Conservation (phyloP, 2,113 vertebrate genomes). For the Chrysochloris asiatica region DNA sequence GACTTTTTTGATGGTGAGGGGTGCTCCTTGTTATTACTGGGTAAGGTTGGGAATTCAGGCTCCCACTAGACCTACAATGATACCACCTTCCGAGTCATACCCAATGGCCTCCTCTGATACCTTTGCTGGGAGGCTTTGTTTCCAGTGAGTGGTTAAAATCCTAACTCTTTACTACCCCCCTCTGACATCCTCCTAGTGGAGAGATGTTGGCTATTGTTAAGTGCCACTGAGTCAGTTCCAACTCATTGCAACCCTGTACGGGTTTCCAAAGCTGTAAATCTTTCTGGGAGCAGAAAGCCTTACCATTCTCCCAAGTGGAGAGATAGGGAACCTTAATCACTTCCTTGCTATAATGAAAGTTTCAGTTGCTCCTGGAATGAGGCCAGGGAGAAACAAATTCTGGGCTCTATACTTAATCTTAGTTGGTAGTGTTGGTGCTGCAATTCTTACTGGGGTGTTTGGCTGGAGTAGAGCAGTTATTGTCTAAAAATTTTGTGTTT, state of each 20-base stretch:
- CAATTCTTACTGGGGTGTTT: not conserved
- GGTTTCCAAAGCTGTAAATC: too few species aligned
- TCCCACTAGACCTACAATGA: not conserved
- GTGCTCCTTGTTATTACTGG: not conserved
- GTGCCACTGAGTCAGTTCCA: too few species aligned
- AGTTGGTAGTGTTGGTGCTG: not conserved
- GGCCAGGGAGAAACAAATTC: too few species aligned
- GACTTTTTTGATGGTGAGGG: not conserved
- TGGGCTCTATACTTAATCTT: not conserved
- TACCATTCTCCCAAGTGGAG: too few species aligned
- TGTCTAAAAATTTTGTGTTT: constrained; percentile 8
- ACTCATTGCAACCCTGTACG: too few species aligned
- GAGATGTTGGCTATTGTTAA: too few species aligned
- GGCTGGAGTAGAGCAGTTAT: not conserved
- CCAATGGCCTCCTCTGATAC: not conserved
- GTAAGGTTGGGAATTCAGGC: not conserved
- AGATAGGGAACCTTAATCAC: too few species aligned
- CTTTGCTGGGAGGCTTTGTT: not conserved
- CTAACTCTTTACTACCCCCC: not conserved
- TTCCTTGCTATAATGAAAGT: too few species aligned
- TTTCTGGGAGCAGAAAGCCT: too few species aligned
- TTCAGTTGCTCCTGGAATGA: too few species aligned
- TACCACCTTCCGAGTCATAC: not conserved
- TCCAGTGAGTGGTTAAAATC: not conserved
- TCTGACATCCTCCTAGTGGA: not conserved